Conservation (phyloP, 2,888 invertebrate genomes). For the Caenorhabditis sp. region DNA sequence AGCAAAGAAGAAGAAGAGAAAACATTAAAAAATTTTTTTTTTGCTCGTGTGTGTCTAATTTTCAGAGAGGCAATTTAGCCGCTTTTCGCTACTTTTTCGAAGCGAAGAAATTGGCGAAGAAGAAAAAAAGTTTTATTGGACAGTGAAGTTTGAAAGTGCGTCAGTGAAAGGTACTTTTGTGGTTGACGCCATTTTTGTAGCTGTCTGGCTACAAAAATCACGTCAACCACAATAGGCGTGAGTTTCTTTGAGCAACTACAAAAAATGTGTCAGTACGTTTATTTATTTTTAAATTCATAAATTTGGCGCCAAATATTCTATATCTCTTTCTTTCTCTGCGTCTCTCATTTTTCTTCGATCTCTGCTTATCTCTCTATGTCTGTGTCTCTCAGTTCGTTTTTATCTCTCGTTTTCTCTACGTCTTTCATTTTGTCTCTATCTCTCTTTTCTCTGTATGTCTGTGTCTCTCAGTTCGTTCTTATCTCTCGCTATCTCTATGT, state of each 20-base stretch:
- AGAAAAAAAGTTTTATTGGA: not conserved
- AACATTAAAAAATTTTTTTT: not conserved
- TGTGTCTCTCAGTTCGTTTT: slow-evolving; percentile 11
- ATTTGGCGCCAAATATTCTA: too few species aligned
- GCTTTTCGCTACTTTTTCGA: not conserved
- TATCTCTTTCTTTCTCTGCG: not conserved
- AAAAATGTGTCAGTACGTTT: too few species aligned
- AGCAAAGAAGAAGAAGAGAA: not conserved
- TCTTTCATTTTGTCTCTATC: slow-evolving; percentile 14
- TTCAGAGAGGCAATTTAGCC: not conserved
- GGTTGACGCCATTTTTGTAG: not conserved
- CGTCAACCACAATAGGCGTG: not conserved
- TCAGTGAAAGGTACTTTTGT: not conserved
- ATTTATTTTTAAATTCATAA: too few species aligned
- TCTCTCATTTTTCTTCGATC: slow-evolving; percentile 1
- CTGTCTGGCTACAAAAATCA: not conserved
- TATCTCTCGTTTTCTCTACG: slow-evolving; percentile 17
- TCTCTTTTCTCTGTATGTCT: not conserved
- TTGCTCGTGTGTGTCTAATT: not conserved
- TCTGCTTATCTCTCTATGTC: too few species aligned
- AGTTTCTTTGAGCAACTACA: too few species aligned
- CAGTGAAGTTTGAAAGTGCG: too few species aligned
- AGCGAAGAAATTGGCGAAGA: not conserved
- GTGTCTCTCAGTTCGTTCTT: too few species aligned
- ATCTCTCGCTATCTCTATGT: too few species aligned